Evolutionary conservation across 2,113 vertebrate genomes (phyloP).

Genomic region (Sceloporus undulatus): DNA sequence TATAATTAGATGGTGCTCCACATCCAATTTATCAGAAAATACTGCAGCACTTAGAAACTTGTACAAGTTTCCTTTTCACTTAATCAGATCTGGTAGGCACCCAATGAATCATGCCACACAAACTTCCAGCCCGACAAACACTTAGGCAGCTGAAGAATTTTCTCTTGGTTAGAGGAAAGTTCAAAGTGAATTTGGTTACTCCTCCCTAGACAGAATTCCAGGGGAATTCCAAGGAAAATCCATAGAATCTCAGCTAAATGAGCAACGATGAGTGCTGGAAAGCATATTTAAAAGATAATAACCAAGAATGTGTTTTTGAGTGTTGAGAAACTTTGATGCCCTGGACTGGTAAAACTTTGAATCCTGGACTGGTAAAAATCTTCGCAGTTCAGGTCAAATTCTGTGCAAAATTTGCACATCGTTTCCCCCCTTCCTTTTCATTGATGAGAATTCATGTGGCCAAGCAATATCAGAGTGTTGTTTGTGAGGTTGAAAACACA

Average conservation of each 20-base stretch:
- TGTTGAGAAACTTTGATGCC: too few species aligned
- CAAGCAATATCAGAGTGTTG: too few species aligned
- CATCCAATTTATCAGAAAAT: conserved; percentile 9
- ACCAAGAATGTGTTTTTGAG: too few species aligned
- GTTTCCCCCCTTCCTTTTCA: too few species aligned
- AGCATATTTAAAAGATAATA: too few species aligned
- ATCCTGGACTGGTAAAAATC: too few species aligned
- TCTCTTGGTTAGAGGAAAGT: not conserved
- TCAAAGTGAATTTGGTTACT: not conserved
- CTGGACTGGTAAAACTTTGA: too few species aligned
- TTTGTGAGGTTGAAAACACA: too few species aligned
- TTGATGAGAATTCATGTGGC: too few species aligned
- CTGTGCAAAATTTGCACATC: too few species aligned
- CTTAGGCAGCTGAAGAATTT: not conserved
- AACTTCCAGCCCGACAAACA: not conserved
- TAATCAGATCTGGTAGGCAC: not conserved
- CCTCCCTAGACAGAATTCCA: not conserved
- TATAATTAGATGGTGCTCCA: conserved; percentile 12
- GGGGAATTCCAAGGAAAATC: not conserved
- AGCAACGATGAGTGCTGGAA: not conserved
- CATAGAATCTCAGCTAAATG: not conserved
- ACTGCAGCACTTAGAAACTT: not conserved
- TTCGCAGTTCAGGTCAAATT: too few species aligned
- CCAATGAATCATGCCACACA: not conserved
- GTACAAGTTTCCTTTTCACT: conserved; percentile 15